Evolutionary conservation across 2,113 vertebrate species (phyloP), one percentile per base, ranked within the genome.

Genomic region (Brachyhypopomus occidentalis): DNA sequence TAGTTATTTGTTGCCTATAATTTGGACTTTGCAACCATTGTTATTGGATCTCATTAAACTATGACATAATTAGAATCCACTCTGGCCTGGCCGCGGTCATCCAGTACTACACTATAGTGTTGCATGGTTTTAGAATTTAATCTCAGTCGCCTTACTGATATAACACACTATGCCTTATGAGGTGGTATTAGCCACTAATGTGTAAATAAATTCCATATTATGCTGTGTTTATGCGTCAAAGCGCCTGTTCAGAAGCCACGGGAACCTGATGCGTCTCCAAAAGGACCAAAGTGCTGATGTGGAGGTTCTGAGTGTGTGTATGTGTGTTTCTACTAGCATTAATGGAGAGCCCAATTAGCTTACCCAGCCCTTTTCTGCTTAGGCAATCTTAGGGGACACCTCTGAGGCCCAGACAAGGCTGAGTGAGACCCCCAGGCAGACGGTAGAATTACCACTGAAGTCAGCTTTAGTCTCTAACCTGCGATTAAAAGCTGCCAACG

Each of bases 331-430:
- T 77, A 22, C 25, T 75, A 36, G 45, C 80, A 59, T 82, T 85
- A 72, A 82, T 82, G 55, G 48, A 72, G 71, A 75, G 59, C 45
- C 72, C 80, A 82, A 85, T 85, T 85, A 82, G 80, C 76, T 75
- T 75, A 67, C 22, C 62, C 7, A n/a, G 62, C n/a, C 72, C 22
- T 75, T 82, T 85, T 82, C 76, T 82, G 84, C 48, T 72, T 77
- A 76, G 84, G 84, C 80, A 79, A 78, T 85, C 58, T 78, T 38
- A 34, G 19, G 66, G 77, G 84, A 85, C 72, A 82, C 76, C 80
- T 85, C 72, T 76, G 72, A 82, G 80, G 76, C 25, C 76, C 80
- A 76, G 58, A 85, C 72, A 70, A 70, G 77, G 80, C 84, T 82
- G 80, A 85, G 66, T 72, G 84, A 79, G 77, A 72, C 76, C 75